These are phyloP conservation scores for Bathynomus jamesi DNA, from an alignment of 1,140 invertebrate genomes.

Conservation along the genomic window DNA sequence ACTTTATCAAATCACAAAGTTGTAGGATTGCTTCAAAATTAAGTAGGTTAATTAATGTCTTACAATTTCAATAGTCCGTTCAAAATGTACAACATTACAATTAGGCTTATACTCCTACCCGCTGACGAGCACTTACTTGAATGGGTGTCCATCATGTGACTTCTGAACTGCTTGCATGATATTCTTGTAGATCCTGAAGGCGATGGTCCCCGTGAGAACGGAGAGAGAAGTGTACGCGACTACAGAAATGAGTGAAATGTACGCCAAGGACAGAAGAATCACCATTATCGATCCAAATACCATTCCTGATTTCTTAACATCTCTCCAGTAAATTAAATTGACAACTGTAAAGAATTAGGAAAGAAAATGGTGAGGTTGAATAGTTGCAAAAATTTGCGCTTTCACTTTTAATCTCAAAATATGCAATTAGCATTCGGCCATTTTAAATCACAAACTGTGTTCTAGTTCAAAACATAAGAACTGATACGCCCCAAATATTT, in stretches of 20 bases:
- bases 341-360: conserved; percentile 55
- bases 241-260: conserved; percentile 92
- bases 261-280: conserved; percentile 81
- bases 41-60: no score
- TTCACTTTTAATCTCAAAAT: no score
- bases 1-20: no score
- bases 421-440: no score
- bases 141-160: conserved; percentile 91
- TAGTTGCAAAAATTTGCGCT: no score
- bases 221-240: conserved; percentile 82
- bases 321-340: conserved; percentile 93
- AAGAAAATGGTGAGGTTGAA: no score
- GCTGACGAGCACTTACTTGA: conserved; percentile 46
- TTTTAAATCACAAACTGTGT: no score
- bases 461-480: no score
- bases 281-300: conserved; percentile 79
- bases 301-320: conserved; percentile 84
- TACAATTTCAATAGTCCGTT: no score
- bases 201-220: conserved; percentile 69
- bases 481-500: no score
- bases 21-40: no score
- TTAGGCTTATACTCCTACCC: background rate
- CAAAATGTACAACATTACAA: no score
- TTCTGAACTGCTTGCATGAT: conserved; percentile 93
- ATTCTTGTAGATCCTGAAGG: conserved; percentile 92